Conservation (phyloP, 1,140 invertebrate species). For the Bombus consobrinus region DNA sequence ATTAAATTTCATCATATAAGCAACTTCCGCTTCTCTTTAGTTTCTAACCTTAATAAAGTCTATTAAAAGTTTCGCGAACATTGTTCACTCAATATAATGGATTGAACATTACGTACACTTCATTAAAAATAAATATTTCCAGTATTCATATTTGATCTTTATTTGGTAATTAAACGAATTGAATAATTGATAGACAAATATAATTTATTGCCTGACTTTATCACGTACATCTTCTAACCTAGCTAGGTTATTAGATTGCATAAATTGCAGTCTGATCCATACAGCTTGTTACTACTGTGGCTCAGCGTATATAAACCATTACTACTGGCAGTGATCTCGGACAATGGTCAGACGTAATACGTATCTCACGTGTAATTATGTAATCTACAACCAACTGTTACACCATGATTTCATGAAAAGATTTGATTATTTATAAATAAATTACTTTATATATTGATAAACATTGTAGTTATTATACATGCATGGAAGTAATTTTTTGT, state of each 20-base stretch:
- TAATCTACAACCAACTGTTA: not conserved
- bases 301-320: not conserved
- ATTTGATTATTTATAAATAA: not conserved
- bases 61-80: not conserved
- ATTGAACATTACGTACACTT: not conserved
- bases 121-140: not conserved
- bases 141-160: not conserved
- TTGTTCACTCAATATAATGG: not conserved
- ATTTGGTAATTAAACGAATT: not conserved
- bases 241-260: not conserved
- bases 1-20: not conserved
- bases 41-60: not conserved
- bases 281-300: conserved; percentile 21
- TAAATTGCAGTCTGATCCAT: not conserved
- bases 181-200: not conserved
- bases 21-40: not conserved
- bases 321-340: conserved; percentile 7
- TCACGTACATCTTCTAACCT: not conserved
- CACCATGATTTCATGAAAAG: not conserved
- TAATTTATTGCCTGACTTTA: not conserved
- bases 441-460: not conserved
- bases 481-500: not conserved
- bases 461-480: not conserved
- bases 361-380: not conserved
- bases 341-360: not conserved